phyloP scores from a whole-genome alignment of 1,140 invertebrate genomes.

The Harpegnathos saltator region DNA sequence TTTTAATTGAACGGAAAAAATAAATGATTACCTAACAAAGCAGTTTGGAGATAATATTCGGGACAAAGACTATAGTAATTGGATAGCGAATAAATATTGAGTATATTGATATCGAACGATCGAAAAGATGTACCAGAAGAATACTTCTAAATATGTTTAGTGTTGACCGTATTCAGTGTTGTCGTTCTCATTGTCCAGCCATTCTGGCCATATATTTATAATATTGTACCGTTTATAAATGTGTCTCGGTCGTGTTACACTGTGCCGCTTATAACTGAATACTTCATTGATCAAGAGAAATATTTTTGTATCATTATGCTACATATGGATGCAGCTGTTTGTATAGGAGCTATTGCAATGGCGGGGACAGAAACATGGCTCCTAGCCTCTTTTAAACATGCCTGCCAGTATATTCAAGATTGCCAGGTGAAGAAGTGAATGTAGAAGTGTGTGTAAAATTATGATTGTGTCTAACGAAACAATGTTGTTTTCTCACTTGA shows the following conservation, averaged over 20 bases:
- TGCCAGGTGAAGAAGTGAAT: constrained; percentile 5
- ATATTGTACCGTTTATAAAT: not conserved
- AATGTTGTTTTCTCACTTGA: no score
- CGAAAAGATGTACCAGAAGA: no score
- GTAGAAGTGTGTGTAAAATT: not conserved
- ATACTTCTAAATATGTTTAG: constrained; percentile 3
- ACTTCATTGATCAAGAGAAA: constrained; percentile 4
- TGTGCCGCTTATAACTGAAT: not conserved
- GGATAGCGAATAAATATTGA: no score
- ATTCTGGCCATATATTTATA: not conserved
- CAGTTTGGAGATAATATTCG: no score
- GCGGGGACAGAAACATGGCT: not conserved
- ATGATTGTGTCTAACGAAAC: no score
- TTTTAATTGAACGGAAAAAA: no score
- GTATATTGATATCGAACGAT: no score
- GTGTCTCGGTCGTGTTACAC: not conserved
- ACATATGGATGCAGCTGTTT: not conserved
- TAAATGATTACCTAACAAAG: no score
- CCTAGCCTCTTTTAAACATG: not conserved
- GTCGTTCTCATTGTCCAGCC: not conserved
- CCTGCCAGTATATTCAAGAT: constrained; percentile 24
- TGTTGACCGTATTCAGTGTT: not conserved
- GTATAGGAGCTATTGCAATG: not conserved
- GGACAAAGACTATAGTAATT: no score
- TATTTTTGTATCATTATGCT: constrained; percentile 4